A percentile compares a stretch with the other conserved stretches of the same genome.
Conservation (phyloP, 2,113 vertebrate genomes). For the Rhadina sibilatrix region DNA sequence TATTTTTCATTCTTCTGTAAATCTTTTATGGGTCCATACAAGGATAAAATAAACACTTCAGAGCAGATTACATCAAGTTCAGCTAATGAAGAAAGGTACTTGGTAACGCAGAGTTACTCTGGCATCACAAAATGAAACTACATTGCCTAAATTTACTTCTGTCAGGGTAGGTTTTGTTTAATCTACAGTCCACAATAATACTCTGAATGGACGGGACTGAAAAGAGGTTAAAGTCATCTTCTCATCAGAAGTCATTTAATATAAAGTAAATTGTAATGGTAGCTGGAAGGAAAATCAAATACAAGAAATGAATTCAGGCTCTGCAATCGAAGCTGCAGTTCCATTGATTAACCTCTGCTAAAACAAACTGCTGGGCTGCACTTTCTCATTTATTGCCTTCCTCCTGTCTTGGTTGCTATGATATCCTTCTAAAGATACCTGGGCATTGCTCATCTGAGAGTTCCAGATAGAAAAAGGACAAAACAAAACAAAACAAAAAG, state of each 20-base stretch:
- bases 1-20: slow-evolving; percentile 14
- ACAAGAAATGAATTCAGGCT: slow-evolving; percentile 66
- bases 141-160: slow-evolving; percentile 27
- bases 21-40: neutral
- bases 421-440: slow-evolving; percentile 34
- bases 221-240: slow-evolving; percentile 49
- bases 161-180: slow-evolving; percentile 24
- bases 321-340: slow-evolving; percentile 40
- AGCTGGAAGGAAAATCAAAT: slow-evolving; percentile 70
- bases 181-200: slow-evolving; percentile 13
- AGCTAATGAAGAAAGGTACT: slow-evolving; percentile 13
- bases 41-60: slow-evolving; percentile 56
- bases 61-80: slow-evolving; percentile 26
- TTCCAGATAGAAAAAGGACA: slow-evolving; percentile 18
- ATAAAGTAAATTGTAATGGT: slow-evolving; percentile 53
- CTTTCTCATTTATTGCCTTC: neutral
- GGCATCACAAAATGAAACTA: slow-evolving; percentile 17
- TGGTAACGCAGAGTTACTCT: slow-evolving; percentile 1
- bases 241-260: slow-evolving; percentile 65
- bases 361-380: slow-evolving; percentile 30
- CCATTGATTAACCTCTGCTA: slow-evolving; percentile 60
- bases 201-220: neutral
- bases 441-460: slow-evolving; percentile 53
- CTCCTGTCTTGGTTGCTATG: slow-evolving; percentile 35
- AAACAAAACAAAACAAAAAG: slow-evolving; percentile 6